phyloP scores from a whole-genome alignment of 2,797 vertebrate species.

The Oceanodroma leucorhoa region DNA sequence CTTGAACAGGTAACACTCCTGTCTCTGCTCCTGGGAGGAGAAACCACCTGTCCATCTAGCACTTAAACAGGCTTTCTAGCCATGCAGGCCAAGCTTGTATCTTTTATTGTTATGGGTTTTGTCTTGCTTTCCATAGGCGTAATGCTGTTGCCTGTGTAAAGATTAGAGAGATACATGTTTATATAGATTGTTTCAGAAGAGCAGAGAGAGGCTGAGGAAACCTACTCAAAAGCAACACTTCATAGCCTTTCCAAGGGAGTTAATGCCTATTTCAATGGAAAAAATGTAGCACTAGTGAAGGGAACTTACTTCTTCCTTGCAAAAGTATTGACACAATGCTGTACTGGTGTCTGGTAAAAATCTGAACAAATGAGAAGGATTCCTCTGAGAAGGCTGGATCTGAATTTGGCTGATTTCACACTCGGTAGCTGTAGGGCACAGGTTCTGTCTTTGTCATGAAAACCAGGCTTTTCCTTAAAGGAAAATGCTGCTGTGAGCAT shows the following conservation, averaged over 20 bases:
- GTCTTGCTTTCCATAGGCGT: background rate
- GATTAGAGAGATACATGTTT: background rate
- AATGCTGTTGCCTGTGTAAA: background rate
- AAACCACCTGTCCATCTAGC: background rate
- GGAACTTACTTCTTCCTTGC: background rate
- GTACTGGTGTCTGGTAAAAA: background rate
- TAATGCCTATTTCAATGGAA: background rate
- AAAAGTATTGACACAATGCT: background rate
- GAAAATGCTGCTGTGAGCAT: background rate
- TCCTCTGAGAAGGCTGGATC: background rate
- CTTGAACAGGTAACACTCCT: constrained; percentile 32
- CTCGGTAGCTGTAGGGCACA: background rate
- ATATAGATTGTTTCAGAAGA: background rate
- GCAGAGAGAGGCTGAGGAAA: background rate
- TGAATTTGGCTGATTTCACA: background rate
- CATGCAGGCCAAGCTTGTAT: background rate
- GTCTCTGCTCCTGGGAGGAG: background rate
- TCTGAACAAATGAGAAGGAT: background rate
- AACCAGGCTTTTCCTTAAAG: background rate
- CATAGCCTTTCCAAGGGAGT: background rate
- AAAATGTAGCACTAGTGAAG: background rate
- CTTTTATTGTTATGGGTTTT: background rate
- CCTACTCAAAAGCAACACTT: background rate
- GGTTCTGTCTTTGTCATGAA: background rate
- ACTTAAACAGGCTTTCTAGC: background rate